phyloP scores from a whole-genome alignment of 2,113 vertebrate species.

The Oxygymnocypris stewartii region DNA sequence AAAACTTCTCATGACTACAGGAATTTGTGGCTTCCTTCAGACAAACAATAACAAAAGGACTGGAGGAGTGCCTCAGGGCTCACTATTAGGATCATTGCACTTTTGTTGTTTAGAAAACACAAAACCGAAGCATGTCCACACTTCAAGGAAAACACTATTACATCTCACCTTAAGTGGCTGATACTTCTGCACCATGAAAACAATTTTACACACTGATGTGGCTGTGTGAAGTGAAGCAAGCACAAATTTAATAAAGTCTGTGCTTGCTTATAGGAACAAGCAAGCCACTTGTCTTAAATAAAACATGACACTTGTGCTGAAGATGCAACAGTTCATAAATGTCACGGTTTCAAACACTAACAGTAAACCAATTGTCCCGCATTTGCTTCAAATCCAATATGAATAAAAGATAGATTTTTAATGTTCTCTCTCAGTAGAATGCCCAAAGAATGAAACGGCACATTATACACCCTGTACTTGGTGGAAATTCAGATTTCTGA shows the following conservation, averaged over 20 bases:
- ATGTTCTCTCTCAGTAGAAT: constrained; percentile 38
- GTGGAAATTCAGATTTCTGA: not conserved
- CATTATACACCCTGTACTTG: not conserved
- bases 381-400: constrained; percentile 60
- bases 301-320: constrained; percentile 65
- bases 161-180: not conserved
- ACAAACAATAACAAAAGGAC: not conserved
- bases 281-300: constrained; percentile 64
- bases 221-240: constrained; percentile 62
- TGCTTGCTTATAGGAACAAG: constrained; percentile 53
- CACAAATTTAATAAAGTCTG: constrained; percentile 62
- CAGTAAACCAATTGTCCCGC: constrained; percentile 62
- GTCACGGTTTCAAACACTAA: constrained; percentile 50
- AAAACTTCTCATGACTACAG: constrained; percentile 62
- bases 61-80: constrained; percentile 7
- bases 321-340: constrained; percentile 60
- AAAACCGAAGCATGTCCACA: not conserved
- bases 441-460: not conserved
- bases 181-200: constrained; percentile 29
- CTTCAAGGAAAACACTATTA: constrained; percentile 12
- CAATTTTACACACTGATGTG: constrained; percentile 43
- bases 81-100: constrained; percentile 10
- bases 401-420: constrained; percentile 67
- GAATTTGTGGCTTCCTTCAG: constrained; percentile 6
- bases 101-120: not conserved